Conservation (phyloP, 2,113 vertebrate genomes). For the Xiphophorus hellerii region DNA sequence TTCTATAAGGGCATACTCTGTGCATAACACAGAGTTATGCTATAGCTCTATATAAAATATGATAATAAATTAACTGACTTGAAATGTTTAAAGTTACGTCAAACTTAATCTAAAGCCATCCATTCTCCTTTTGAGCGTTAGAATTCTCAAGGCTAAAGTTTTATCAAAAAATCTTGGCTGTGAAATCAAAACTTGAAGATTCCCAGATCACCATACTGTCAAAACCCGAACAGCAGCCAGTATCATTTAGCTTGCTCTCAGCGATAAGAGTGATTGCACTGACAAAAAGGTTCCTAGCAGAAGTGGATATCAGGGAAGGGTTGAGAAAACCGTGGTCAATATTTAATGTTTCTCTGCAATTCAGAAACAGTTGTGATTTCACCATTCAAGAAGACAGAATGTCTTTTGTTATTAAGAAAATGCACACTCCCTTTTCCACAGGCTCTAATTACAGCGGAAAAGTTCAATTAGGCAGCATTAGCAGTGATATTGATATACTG, state of each 20-base stretch:
- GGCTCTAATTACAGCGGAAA: constrained; percentile 35
- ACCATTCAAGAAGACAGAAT: constrained; percentile 26
- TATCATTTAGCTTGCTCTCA: constrained; percentile 6
- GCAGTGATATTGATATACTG: constrained; percentile 1
- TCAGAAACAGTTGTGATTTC: constrained; percentile 30
- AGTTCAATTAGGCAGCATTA: constrained; percentile 28
- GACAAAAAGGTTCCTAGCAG: constrained; percentile 13
- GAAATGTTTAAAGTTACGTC: not conserved
- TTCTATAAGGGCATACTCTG: not conserved
- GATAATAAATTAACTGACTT: not conserved
- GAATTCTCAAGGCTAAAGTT: constrained; percentile 1
- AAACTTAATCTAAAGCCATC: constrained; percentile 6
- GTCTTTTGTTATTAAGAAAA: constrained; percentile 27
- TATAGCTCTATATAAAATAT: not conserved
- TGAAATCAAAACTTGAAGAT: constrained; percentile 4
- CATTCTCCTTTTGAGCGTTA: not conserved
- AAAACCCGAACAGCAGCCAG: not conserved
- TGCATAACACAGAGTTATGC: not conserved
- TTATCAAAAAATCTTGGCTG: constrained; percentile 7
- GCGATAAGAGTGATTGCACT: constrained; percentile 6
- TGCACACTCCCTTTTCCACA: constrained; percentile 6
- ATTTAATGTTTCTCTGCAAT: constrained; percentile 33
- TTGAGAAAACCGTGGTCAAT: constrained; percentile 5
- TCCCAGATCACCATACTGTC: not conserved
- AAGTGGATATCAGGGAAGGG: constrained; percentile 6